Evolutionary conservation across 1,140 invertebrate genomes (phyloP).

Genomic region (Calephelis nemesis): DNA sequence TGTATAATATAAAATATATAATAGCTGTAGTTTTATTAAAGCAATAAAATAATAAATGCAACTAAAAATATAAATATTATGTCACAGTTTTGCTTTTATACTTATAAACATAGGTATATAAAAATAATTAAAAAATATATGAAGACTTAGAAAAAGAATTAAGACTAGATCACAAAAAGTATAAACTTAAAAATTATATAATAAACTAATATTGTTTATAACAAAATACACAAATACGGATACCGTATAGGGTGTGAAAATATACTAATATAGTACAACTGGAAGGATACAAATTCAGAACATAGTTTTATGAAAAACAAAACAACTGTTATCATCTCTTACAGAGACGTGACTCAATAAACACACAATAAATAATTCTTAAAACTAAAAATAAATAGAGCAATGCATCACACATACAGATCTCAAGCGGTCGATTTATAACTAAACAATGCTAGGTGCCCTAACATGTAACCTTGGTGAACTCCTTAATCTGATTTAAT

Average conservation of each 20-base stretch:
- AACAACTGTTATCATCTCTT: conserved; percentile 55
- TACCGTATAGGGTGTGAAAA: conserved; percentile 69
- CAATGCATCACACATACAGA: conserved; percentile 28
- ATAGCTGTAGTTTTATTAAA: no score
- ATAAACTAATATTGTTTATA: conserved; percentile 44
- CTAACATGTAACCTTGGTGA: conserved; percentile 40
- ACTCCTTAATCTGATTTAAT: conserved; percentile 62
- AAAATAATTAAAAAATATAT: conserved; percentile 17
- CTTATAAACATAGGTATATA: no score
- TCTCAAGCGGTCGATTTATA: conserved; percentile 38
- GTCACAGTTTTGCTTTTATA: no score
- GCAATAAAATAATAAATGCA: no score
- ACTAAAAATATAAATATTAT: no score
- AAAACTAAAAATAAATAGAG: conserved; percentile 61
- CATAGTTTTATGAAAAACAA: conserved; percentile 60
- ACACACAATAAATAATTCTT: conserved; percentile 64
- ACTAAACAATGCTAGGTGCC: conserved; percentile 35
- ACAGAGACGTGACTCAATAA: conserved; percentile 57
- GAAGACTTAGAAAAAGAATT: conserved; percentile 48
- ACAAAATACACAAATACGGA: conserved; percentile 75
- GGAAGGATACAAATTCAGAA: conserved; percentile 70
- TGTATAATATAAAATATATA: no score
- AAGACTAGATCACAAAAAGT: conserved; percentile 57
- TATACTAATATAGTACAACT: conserved; percentile 73
- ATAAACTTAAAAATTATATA: conserved; percentile 35